Evolutionary conservation across 2,888 invertebrate genomes (phyloP), one percentile per base, ranked within the genome.

Genomic region (Dysmachus trigonus): DNA sequence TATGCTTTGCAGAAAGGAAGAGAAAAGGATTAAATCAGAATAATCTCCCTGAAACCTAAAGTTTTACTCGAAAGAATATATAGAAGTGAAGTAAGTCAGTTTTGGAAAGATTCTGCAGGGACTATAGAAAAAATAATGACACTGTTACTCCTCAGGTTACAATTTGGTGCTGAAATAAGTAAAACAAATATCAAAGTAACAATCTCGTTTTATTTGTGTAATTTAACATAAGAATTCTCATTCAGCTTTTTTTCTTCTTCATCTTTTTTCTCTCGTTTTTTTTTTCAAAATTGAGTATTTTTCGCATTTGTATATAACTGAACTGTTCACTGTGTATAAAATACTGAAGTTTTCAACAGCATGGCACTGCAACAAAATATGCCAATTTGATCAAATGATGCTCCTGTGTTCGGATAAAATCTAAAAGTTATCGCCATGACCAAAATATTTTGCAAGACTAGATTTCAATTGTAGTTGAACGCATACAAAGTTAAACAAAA

Each of bases 401-500:
- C 13, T 33, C 53, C 35, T 53, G 41, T 62, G 53, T 82, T 71
- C 22, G 18, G 30, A 27, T 31, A 62, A 53, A 41, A 15, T 35
- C 35, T 33, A 35, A 82, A 62, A 71, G 33, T 30, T 71, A 41
- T 71, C 33, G 82, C 71, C 79, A 51, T 79, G 79, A 79, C 51
- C 51, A 79, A 51, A 77, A 41, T 53, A 82, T 53, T 82, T 71
- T 53, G 62, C 47, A 31, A 33, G 82, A 82, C 82, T 82, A 82
- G 82, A 82, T 82, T 62, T 81, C 82, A 82, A 35, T 82, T 71
- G 38, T 82, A 82, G 62, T 82, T 35, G 62, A 82, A 82, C 82
- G 82, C 82, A 82, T 82, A 82, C 62, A 82, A 82, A 82, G 82
- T 82, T 82, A 82, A 82, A 82, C 82, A 82, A 82, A 82, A 82